Evolutionary conservation across 1,140 invertebrate species (phyloP), one percentile per base, ranked within the genome.

Genomic region (Drosophila navojoa): DNA sequence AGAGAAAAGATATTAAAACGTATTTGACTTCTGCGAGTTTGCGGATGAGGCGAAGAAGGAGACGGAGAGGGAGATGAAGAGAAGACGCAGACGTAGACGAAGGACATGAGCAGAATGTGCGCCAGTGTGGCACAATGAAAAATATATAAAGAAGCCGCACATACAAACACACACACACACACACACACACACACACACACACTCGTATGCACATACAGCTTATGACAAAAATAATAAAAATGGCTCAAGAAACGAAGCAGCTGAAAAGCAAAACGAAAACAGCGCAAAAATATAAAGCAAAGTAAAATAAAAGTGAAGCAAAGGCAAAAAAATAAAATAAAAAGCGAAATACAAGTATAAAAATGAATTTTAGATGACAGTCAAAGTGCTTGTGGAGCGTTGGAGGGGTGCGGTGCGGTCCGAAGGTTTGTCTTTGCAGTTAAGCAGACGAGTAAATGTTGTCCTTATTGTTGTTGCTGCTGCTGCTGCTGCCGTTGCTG

Each of bases 321-420:
- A 35, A 22, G 44, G 62, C n/a, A 44, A 58, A 25, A 42, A 52
- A 67, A 70, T 61, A 61, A 58, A 69, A 29, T 29, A 69, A 42
- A 44, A 53, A 70, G 75, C 32, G 40, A 71, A 75, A 89, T 77
- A 89, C 79, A 84, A 89, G 84, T 89, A 89, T 89, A 89, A 89
- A 89, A 89, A 89, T 89, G 84, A 89, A 89, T 89, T 89, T 89
- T 89, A 89, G 84, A 89, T 89, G 84, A 89, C 84, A 89, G 84
- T 78, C 84, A 89, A 87, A 87, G 79, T 81, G 75, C 44, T 64
- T 29, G 45, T 44, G 10, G 32, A 9, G 27, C 9, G 19, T 10
- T 11, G 76, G 67, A 25, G 64, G 13, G 42, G 15, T n/a, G 49
- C 16, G 42, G 61, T 44, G 75, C 38, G 60, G 49, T 62, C 60